Conservation (phyloP, 2,797 vertebrate genomes). For the Tauraco hartlaubi region DNA sequence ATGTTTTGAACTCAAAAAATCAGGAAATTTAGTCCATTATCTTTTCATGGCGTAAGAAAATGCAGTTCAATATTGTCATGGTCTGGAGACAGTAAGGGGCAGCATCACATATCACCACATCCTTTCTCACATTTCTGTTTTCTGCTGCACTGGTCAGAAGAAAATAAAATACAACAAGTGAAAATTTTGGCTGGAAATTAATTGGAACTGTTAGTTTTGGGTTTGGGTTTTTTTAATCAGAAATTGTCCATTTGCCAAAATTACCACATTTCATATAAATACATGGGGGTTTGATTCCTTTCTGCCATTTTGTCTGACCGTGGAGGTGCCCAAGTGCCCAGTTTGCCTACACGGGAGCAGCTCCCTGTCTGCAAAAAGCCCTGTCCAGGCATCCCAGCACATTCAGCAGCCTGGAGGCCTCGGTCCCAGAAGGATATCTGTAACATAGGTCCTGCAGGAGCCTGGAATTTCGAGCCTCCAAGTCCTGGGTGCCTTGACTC, state of each 20-base stretch:
- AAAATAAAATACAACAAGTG: neutral
- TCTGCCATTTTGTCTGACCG: neutral
- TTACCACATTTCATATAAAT: neutral
- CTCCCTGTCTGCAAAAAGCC: neutral
- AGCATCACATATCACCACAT: neutral
- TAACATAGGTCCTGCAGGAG: neutral
- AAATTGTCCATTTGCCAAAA: neutral
- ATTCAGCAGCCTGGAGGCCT: neutral
- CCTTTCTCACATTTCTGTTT: neutral
- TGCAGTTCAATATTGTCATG: neutral
- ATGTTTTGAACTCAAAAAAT: neutral
- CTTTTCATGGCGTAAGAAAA: neutral
- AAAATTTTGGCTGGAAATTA: neutral
- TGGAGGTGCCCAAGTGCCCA: accelerated
- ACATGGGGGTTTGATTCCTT: neutral
- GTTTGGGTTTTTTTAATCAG: no score
- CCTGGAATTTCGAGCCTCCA: neutral
- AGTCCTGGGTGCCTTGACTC: neutral
- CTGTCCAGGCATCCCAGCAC: neutral
- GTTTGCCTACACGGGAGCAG: neutral
- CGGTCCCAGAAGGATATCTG: neutral
- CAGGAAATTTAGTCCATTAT: neutral
- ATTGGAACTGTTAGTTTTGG: no score
- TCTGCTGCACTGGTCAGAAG: neutral
- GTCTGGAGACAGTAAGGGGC: neutral